Evolutionary conservation across 2,797 vertebrate species (phyloP), one percentile per base, ranked within the genome.

Genomic region (Scomberomorus guttatus): DNA sequence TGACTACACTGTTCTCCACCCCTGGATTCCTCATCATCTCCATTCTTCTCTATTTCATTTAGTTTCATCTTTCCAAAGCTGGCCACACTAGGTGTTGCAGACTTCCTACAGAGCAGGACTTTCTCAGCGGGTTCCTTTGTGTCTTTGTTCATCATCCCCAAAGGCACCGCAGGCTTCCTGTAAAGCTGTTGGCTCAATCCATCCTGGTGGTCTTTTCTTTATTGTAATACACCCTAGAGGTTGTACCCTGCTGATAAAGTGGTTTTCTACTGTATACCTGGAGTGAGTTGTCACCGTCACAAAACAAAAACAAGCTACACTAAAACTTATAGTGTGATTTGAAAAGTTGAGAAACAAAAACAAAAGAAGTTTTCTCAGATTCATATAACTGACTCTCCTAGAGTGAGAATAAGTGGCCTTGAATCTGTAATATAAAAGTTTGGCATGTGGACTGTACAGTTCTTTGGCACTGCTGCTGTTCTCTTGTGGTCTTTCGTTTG

Each of bases 131-230:
- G 84, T 61, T 90, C 78, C 68, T 92, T 90, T 92, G 84, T 90
- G 81, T 85, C 84, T 90, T 86, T 93, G 89, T 92, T 89, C 79
- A 70, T 83, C 83, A 78, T 84, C 69, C 72, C 79, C 80, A 87
- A 89, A 91, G 73, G 86, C 90, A 86, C 91, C 75, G 6, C 90
- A 84, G 92, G 87, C 89, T 85, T 86, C 84, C 87, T 81, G 77
- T 82, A 89, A 89, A 86, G 86, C 82, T 80, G 72, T 83, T 75
- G 88, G 70, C 82, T 84, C 85, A 80, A 86, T 91, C 87, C 85
- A 87, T 92, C 87, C 75, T 78, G 90, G 89, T 93, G 92, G 88
- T 90, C 92, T 75, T 64, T 58, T 84, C 77, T 83, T 84, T 82
- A 85, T 90, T 90, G 80, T 89, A 80, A 85, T 63, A 60, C 77